A percentile compares a stretch with the other conserved stretches of the same genome.
Conservation (phyloP, 2,888 invertebrate species). For the Xylota segnis region DNA sequence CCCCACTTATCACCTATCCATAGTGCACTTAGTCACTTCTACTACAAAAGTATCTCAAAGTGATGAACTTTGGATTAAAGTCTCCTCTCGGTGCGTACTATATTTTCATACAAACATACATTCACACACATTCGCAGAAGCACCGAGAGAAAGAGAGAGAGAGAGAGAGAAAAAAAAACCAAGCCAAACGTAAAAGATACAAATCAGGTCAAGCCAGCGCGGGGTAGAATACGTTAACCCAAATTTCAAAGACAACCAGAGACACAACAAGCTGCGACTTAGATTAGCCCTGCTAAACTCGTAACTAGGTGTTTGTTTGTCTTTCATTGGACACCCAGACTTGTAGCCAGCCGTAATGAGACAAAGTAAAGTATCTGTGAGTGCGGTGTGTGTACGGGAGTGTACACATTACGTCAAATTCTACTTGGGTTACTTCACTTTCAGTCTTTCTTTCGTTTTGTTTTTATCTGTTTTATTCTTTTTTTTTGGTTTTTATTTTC, state of each 20-base stretch:
- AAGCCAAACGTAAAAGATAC: conserved; percentile 35
- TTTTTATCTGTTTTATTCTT: conserved; percentile 30
- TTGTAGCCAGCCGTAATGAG: conserved; percentile 10
- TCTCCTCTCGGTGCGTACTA: conserved; percentile 20
- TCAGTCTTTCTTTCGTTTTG: conserved; percentile 37
- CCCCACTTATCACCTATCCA: conserved; percentile 42
- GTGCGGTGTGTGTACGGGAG: neutral
- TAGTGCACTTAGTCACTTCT: conserved; percentile 46
- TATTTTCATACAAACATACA: neutral
- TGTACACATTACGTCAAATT: conserved; percentile 61
- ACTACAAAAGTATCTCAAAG: conserved; percentile 2
- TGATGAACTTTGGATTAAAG: conserved; percentile 49
- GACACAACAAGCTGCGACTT: conserved; percentile 63
- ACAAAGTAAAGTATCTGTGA: conserved; percentile 45
- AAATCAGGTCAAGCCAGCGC: conserved; percentile 65
- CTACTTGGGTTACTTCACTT: conserved; percentile 60
- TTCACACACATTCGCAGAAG: neutral
- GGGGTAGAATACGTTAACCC: conserved; percentile 68
- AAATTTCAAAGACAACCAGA: conserved; percentile 63
- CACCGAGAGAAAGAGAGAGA: neutral
- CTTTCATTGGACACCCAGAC: conserved; percentile 19
- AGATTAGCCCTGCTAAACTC: conserved; percentile 61
- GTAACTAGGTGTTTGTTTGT: conserved; percentile 36
- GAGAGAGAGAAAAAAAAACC: neutral
- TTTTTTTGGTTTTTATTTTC: conserved; percentile 31